Evolutionary conservation across 2,113 vertebrate genomes (phyloP).

Genomic region (Mugil cephalus): DNA sequence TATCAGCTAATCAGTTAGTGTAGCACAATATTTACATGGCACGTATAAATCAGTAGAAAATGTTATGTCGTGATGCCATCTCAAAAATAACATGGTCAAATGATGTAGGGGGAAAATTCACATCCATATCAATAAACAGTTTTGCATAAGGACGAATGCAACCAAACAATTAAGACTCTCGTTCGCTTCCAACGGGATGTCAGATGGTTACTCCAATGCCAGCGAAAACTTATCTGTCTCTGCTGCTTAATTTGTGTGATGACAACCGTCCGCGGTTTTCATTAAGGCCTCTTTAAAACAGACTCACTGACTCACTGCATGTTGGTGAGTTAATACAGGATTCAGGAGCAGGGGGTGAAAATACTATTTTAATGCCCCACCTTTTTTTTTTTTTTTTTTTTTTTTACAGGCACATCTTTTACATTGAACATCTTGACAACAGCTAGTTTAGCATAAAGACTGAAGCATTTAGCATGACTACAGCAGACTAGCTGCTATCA

Average conservation of each 20-base stretch:
- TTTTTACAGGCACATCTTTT: too few species aligned
- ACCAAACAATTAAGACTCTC: slow-evolving; percentile 44
- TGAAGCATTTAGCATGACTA: too few species aligned
- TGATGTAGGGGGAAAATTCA: background rate
- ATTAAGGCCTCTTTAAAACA: slow-evolving; percentile 56
- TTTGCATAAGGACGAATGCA: slow-evolving; percentile 35
- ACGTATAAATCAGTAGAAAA: too few species aligned
- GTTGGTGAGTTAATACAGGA: slow-evolving; percentile 40
- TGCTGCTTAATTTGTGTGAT: slow-evolving; percentile 30
- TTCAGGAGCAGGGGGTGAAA: slow-evolving; percentile 45
- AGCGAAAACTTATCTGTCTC: slow-evolving; percentile 36
- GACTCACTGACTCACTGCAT: slow-evolving; percentile 32
- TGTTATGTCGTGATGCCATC: slow-evolving; percentile 31
- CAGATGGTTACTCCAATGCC: slow-evolving; percentile 39
- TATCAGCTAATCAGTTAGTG: too few species aligned
- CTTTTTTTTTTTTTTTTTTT: too few species aligned
- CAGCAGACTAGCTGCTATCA: too few species aligned
- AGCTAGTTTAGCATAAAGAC: background rate
- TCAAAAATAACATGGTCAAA: slow-evolving; percentile 44
- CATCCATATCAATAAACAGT: slow-evolving; percentile 41
- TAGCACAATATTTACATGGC: slow-evolving; percentile 70
- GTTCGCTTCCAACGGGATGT: slow-evolving; percentile 62
- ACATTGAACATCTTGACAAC: too few species aligned
- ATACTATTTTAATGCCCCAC: background rate
- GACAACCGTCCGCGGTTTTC: slow-evolving; percentile 36